These are phyloP conservation scores for Tragelaphus strepsiceros DNA, from an alignment of 2,113 vertebrate genomes.

Conservation along the genomic window DNA sequence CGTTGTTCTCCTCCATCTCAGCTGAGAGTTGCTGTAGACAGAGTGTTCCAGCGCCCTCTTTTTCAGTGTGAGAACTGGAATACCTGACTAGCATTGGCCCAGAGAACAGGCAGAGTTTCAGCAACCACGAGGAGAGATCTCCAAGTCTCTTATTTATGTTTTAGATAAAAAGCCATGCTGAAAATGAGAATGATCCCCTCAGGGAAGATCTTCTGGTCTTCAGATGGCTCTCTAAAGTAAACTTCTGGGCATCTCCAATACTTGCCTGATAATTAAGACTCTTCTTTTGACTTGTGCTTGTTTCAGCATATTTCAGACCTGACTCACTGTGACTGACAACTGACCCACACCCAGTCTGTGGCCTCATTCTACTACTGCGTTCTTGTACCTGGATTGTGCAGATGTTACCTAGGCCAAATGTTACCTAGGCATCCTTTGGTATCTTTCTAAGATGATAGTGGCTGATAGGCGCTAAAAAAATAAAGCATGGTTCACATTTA, in stretches of 20 bases:
- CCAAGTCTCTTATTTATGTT: neutral
- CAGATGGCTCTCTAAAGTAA: neutral
- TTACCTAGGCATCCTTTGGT: neutral
- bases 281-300: neutral
- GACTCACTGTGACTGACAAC: neutral
- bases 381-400: neutral
- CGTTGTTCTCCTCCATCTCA: rapidly evolving
- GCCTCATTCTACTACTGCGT: neutral
- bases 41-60: neutral
- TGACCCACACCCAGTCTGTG: neutral
- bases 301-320: neutral
- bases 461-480: neutral
- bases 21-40: neutral
- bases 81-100: neutral
- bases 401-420: neutral
- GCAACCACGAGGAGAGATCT: neutral
- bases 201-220: neutral
- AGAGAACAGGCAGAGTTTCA: neutral
- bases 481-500: neutral
- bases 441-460: neutral
- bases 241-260: neutral
- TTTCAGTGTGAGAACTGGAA: neutral
- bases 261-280: neutral
- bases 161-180: neutral
- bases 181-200: neutral